Evolutionary conservation across 2,888 invertebrate genomes (phyloP).

Genomic region (Hirudinaria manillensis): DNA sequence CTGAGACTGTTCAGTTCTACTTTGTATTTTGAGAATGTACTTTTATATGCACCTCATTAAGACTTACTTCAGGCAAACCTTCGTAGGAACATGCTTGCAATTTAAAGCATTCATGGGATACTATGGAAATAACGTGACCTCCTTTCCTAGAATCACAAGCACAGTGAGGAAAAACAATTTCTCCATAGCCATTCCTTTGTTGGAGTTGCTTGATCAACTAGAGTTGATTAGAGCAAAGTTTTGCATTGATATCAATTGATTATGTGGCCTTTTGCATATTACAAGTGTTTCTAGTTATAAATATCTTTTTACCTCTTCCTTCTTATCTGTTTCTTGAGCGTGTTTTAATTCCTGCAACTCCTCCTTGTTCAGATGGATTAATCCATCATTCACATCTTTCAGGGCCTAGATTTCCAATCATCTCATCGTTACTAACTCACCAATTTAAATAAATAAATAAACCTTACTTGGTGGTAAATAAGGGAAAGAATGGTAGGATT

Average conservation of each 20-base stretch:
- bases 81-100: constrained; percentile 78
- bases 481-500: background rate
- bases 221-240: too few species aligned
- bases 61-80: constrained; percentile 66
- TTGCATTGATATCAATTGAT: background rate
- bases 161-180: constrained; percentile 88
- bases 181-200: constrained; percentile 83
- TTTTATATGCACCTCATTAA: background rate
- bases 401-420: background rate
- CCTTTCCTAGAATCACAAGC: constrained; percentile 78
- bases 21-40: too few species aligned
- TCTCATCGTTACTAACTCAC: background rate
- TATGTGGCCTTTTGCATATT: background rate
- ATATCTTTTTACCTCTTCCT: background rate
- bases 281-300: background rate
- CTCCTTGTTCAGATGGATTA: background rate
- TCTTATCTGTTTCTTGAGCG: background rate
- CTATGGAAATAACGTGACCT: constrained; percentile 74
- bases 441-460: background rate
- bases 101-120: constrained; percentile 65
- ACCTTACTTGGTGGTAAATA: background rate
- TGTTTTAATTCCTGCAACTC: constrained; percentile 4
- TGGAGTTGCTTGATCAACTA: constrained; percentile 57
- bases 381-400: constrained; percentile 3
- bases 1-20: constrained; percentile 59